These are phyloP conservation scores for Leptogaster cylindrica DNA, from an alignment of 2,888 invertebrate species.

Conservation along the genomic window DNA sequence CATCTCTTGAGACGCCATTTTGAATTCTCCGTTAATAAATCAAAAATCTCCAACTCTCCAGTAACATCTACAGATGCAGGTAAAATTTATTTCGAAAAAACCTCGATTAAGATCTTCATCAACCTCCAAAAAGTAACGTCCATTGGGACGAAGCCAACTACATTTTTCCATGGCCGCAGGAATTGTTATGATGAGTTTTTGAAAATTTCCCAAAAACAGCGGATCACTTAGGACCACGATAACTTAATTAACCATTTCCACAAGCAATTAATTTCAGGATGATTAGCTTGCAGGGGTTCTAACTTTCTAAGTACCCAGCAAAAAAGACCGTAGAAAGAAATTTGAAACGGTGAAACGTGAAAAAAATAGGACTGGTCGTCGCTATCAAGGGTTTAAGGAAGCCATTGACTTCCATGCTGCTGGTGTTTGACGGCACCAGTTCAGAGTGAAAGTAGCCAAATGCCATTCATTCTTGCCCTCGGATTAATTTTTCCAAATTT, in stretches of 20 bases:
- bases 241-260: slow-evolving; percentile 47
- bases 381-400: neutral
- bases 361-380: no score
- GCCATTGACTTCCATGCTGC: neutral
- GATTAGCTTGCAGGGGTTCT: slow-evolving; percentile 37
- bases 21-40: no score
- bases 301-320: slow-evolving; percentile 3
- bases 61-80: no score
- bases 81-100: no score
- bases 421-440: neutral
- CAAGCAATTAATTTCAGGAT: slow-evolving; percentile 46
- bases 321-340: no score
- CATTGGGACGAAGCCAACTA: no score
- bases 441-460: neutral
- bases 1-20: no score
- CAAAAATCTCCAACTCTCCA: no score
- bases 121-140: no score
- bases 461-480: neutral
- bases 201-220: neutral
- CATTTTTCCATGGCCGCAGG: no score
- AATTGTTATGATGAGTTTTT: neutral
- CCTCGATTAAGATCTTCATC: no score
- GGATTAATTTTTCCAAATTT: slow-evolving; percentile 10
- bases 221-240: slow-evolving; percentile 14
- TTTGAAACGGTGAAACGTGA: slow-evolving; percentile 18